phyloP scores from a whole-genome alignment of 1,140 invertebrate genomes.

The Aphidius ervi region DNA sequence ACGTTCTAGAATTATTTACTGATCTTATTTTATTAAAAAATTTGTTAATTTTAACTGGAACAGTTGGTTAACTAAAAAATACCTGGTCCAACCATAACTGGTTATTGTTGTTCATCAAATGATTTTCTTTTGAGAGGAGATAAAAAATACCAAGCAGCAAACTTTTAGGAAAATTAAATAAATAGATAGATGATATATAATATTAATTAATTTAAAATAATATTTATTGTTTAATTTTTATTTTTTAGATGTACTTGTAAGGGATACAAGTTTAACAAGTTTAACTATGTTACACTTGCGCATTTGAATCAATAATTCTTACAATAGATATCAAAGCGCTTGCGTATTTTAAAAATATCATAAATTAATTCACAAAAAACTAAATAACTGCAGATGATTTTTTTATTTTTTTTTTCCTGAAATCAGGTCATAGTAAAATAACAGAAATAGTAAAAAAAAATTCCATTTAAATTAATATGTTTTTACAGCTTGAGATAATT shows the following conservation, averaged over 20 bases:
- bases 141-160: no score
- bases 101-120: not conserved
- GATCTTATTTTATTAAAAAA: conserved; percentile 18
- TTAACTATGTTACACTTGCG: conserved; percentile 33
- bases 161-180: conserved; percentile 8
- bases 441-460: no score
- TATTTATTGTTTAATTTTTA: not conserved
- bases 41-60: conserved; percentile 28
- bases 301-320: conserved; percentile 48
- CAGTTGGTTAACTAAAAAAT: conserved; percentile 40
- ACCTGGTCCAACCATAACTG: conserved; percentile 34
- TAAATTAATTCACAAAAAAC: no score
- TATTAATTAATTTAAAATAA: conserved; percentile 5
- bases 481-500: no score
- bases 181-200: conserved; percentile 7
- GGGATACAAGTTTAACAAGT: not conserved
- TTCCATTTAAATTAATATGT: no score
- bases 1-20: conserved; percentile 27
- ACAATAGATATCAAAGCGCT: conserved; percentile 22
- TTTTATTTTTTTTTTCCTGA: no score
- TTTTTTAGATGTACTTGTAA: no score
- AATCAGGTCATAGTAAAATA: no score
- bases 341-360: conserved; percentile 24
- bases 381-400: no score
- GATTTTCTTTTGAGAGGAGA: not conserved